These are phyloP conservation scores for Orestias chungarensis DNA, from an alignment of 2,797 vertebrate species.

Conservation along the genomic window DNA sequence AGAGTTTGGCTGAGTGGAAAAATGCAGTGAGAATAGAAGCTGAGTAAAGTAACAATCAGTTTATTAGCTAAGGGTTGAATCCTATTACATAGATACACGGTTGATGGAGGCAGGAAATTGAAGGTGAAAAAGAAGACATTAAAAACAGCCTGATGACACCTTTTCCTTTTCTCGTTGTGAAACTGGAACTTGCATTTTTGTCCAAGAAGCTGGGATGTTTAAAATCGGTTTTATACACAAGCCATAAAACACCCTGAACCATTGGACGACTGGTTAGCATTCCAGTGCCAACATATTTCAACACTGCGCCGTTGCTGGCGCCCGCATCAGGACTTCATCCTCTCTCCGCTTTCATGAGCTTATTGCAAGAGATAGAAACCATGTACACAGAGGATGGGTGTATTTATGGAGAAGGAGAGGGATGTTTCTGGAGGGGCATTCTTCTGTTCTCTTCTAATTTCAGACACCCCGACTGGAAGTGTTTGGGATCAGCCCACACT, in stretches of 20 bases:
- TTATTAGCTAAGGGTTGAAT: too few species aligned
- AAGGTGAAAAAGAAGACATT: neutral
- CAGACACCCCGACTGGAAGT: neutral
- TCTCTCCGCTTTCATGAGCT: conserved; percentile 20
- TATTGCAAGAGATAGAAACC: conserved; percentile 28
- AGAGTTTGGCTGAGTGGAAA: neutral
- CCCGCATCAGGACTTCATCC: conserved; percentile 30
- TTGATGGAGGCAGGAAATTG: neutral
- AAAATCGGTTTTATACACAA: conserved; percentile 31
- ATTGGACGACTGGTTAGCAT: conserved; percentile 2
- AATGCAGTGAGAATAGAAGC: neutral
- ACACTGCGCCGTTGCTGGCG: conserved; percentile 11
- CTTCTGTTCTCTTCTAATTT: conserved; percentile 1
- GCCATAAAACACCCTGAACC: conserved; percentile 34
- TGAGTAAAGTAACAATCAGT: neutral
- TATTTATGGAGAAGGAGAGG: neutral
- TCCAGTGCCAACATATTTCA: conserved; percentile 22
- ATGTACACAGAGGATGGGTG: neutral
- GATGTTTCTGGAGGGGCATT: neutral
- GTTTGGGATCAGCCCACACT: neutral
- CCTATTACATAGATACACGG: too few species aligned
- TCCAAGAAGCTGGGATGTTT: conserved; percentile 14
- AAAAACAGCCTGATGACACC: neutral
- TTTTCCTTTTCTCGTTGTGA: neutral
- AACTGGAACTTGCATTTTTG: neutral